phyloP scores from a whole-genome alignment of 2,888 invertebrate species.

The Harmothoe impar region DNA sequence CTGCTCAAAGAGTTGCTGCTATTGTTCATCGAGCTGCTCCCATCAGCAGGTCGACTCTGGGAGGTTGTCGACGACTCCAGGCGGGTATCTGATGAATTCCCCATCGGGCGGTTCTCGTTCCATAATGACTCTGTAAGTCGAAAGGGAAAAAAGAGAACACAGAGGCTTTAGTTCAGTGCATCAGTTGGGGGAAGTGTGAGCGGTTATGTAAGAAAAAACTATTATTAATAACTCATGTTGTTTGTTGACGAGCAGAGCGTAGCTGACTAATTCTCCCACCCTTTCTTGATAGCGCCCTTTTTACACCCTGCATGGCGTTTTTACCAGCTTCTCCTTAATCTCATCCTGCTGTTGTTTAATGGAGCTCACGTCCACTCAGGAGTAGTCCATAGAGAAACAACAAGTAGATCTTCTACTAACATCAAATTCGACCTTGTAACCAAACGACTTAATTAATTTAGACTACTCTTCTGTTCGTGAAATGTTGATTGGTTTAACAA shows the following conservation, averaged over 20 bases:
- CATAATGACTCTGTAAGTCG: conserved; percentile 56
- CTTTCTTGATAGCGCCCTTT: neutral
- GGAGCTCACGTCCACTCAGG: no score
- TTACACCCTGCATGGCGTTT: neutral
- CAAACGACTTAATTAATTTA: no score
- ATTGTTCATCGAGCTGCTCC: neutral
- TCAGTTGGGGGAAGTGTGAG: neutral
- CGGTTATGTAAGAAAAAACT: neutral
- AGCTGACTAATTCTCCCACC: conserved; percentile 7
- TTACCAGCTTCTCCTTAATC: neutral
- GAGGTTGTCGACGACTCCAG: conserved; percentile 21
- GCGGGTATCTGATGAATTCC: conserved; percentile 36
- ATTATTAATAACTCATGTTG: neutral
- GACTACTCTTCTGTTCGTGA: no score
- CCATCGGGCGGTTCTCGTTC: conserved; percentile 59
- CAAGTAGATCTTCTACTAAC: no score
- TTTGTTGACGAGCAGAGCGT: neutral
- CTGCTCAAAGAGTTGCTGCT: no score
- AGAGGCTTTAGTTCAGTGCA: neutral
- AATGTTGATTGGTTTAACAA: no score
- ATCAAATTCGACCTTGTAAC: no score
- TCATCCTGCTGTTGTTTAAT: no score
- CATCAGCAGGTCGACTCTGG: conserved; percentile 46
- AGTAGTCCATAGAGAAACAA: no score
- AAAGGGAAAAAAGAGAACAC: neutral